Evolutionary conservation across 1,140 invertebrate species (phyloP), one percentile per base, ranked within the genome.

Genomic region (Charaxes varanes): DNA sequence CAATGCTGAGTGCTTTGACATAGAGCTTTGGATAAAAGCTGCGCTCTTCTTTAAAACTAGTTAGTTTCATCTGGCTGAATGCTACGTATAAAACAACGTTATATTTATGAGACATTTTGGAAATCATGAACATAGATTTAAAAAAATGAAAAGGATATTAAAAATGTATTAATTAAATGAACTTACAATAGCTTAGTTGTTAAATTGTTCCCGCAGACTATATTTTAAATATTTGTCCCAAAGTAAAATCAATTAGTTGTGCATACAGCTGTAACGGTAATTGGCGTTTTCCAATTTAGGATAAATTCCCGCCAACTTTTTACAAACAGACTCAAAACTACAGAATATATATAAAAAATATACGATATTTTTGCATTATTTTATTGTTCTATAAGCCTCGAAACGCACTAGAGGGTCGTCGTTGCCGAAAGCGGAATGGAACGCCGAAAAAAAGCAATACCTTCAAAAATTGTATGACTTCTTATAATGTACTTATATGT

Each of bases 1-100:
- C 21, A 8, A 12, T 24, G n/a, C 14, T 4, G 22, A 24, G 33
- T 24, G 22, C 33, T 36, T 24, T 36, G 33, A 36, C 33, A 36
- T 36, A 10, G 3, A 24, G 22, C 21, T 36, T 6, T n/a, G 12
- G n/a, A 28, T 28, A 28, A 14, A 28, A 15, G 26, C 1, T 7
- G n/a, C n/a, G n/a, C 13, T 28, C 15, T 28, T 28, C 13, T 28
- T 15, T 6, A 15, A 28, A 28, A 28, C n/a, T n/a, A n/a, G n/a
- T n/a, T n/a, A n/a, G n/a, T n/a, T n/a, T n/a, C n/a, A n/a, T n/a
- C n/a, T n/a, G n/a, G n/a, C n/a, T n/a, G n/a, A n/a, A n/a, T n/a
- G n/a, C n/a, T n/a, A n/a, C n/a, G n/a, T n/a, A n/a, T n/a, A n/a
- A n/a, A n/a, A n/a, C n/a, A n/a, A n/a, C n/a, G n/a, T n/a, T n/a